Percentiles rank a stretch among this genome's conserved stretches.
These are phyloP conservation scores for Aviceda leuphotes DNA, from an alignment of 2,797 vertebrate genomes.

Conservation along the genomic window DNA sequence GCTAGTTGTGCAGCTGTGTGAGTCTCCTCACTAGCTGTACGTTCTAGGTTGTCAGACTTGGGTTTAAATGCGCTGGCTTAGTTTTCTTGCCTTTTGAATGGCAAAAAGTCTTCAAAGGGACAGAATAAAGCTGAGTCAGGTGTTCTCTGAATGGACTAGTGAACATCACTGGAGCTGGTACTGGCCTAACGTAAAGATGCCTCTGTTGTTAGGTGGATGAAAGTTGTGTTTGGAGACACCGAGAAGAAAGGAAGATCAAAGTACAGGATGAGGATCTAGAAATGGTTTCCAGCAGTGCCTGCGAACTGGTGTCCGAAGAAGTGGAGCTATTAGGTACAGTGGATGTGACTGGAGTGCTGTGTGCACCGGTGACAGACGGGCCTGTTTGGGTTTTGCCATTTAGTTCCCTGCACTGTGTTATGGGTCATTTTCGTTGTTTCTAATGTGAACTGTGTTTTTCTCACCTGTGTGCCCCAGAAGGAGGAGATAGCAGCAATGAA, in stretches of 20 bases:
- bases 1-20: background rate
- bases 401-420: background rate
- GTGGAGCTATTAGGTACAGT: slow-evolving; percentile 86
- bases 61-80: background rate
- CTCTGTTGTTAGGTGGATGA: slow-evolving; percentile 87
- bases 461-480: slow-evolving; percentile 44
- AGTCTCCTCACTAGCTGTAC: background rate
- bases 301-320: slow-evolving; percentile 86
- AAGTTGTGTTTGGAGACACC: slow-evolving; percentile 88
- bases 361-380: background rate
- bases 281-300: slow-evolving; percentile 78
- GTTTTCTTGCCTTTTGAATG: background rate
- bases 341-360: background rate
- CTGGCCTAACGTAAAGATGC: background rate
- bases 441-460: background rate
- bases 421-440: background rate
- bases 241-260: slow-evolving; percentile 91
- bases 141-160: background rate
- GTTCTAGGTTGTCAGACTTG: background rate
- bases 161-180: background rate
- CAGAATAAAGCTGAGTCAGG: background rate
- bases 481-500: slow-evolving; percentile 76
- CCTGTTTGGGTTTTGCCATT: rapidly evolving
- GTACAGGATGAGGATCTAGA: slow-evolving; percentile 90
- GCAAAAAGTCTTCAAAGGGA: background rate